These are phyloP conservation scores for Chydorus sphaericus DNA, from an alignment of 2,888 invertebrate genomes.

Conservation along the genomic window DNA sequence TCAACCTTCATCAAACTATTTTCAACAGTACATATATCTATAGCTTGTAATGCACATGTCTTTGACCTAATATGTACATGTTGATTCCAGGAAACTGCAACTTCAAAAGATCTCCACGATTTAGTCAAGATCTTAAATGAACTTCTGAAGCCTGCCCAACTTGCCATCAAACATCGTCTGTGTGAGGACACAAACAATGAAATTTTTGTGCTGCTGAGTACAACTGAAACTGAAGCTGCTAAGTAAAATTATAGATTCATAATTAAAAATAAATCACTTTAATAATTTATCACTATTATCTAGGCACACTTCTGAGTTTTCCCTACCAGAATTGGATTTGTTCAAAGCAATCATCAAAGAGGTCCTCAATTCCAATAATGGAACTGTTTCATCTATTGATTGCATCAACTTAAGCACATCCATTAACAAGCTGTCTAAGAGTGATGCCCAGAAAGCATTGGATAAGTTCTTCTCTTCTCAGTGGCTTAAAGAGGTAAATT, in stretches of 20 bases:
- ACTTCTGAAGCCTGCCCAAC: constrained; percentile 1
- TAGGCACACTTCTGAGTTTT: background rate
- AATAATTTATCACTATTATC: background rate
- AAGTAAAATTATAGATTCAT: background rate
- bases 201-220: constrained; percentile 6
- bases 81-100: too few species aligned
- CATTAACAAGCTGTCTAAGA: constrained; percentile 4
- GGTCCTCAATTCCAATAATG: background rate
- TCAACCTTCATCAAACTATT: background rate
- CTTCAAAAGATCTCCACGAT: background rate
- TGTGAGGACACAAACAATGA: constrained; percentile 11
- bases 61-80: background rate
- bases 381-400: constrained; percentile 11
- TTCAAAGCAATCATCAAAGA: constrained; percentile 10
- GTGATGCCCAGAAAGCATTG: constrained; percentile 7
- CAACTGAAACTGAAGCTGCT: background rate
- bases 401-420: background rate
- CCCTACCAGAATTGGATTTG: background rate
- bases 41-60: background rate
- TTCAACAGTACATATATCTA: background rate
- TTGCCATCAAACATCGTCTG: constrained; percentile 7
- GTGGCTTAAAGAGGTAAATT: constrained; percentile 11
- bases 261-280: background rate
- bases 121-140: background rate
- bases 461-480: background rate